Evolutionary conservation across 2,888 invertebrate species (phyloP).

Genomic region (Allophyes oxyacanthae): DNA sequence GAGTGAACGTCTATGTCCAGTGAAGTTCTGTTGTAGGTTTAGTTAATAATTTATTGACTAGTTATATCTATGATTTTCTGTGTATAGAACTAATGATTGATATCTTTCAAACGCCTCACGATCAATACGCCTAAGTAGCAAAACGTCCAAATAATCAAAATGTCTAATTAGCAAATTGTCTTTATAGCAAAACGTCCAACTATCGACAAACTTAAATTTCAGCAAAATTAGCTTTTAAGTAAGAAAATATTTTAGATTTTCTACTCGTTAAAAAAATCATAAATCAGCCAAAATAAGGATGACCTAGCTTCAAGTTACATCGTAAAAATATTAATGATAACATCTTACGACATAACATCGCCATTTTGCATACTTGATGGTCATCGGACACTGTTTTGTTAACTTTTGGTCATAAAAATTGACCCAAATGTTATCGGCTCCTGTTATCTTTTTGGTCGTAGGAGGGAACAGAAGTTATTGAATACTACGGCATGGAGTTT

Average conservation of each 20-base stretch:
- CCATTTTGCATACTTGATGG: slow-evolving; percentile 55
- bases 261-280: slow-evolving; percentile 40
- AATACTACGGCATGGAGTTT: slow-evolving; percentile 8
- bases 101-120: too few species aligned
- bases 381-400: slow-evolving; percentile 53
- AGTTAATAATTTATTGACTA: too few species aligned
- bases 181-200: too few species aligned
- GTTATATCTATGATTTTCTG: too few species aligned
- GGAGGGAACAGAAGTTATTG: slow-evolving; percentile 42
- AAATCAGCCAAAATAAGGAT: slow-evolving; percentile 46
- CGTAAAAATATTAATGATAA: slow-evolving; percentile 57
- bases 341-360: slow-evolving; percentile 35
- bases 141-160: too few species aligned
- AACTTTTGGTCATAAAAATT: slow-evolving; percentile 51
- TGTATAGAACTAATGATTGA: too few species aligned
- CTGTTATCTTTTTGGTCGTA: slow-evolving; percentile 41
- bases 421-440: slow-evolving; percentile 50
- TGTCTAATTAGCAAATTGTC: too few species aligned
- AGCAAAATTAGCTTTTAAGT: too few species aligned
- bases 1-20: too few species aligned
- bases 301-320: slow-evolving; percentile 46
- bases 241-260: background rate
- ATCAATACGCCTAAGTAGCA: too few species aligned
- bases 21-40: too few species aligned
- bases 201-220: too few species aligned